Conservation (phyloP, 2,888 invertebrate species). For the Drepana falcataria region DNA sequence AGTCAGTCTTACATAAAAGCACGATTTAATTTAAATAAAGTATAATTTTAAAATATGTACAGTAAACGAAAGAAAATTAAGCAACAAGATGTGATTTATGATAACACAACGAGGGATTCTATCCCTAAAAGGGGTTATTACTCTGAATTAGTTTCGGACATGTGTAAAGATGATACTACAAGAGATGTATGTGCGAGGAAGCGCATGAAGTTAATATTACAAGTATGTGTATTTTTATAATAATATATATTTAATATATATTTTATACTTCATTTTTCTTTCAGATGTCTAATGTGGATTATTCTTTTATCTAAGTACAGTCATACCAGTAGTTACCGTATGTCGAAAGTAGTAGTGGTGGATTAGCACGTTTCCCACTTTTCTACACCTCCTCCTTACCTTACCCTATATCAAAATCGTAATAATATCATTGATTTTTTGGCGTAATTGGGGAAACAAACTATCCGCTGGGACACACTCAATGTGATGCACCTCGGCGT, state of each 20-base stretch:
- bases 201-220: conserved; percentile 59
- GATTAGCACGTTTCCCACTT: no score
- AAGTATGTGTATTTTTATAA: conserved; percentile 30
- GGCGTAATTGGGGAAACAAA: no score
- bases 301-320: no score
- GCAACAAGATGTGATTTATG: conserved; percentile 60
- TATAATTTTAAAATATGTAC: conserved; percentile 39
- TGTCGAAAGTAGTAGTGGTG: no score
- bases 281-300: no score
- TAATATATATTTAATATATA: background rate
- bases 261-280: background rate
- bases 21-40: background rate
- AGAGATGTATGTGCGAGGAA: conserved; percentile 59
- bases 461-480: no score
- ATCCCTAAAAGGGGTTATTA: conserved; percentile 79
- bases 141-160: conserved; percentile 78
- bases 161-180: conserved; percentile 54
- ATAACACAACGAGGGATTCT: conserved; percentile 47
- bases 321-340: no score
- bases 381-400: no score
- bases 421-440: no score
- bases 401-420: no score
- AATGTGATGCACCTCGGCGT: no score
- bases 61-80: conserved; percentile 59
- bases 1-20: background rate